phyloP scores from a whole-genome alignment of 2,888 invertebrate genomes.

The Hirtodrosophila alboralis region DNA sequence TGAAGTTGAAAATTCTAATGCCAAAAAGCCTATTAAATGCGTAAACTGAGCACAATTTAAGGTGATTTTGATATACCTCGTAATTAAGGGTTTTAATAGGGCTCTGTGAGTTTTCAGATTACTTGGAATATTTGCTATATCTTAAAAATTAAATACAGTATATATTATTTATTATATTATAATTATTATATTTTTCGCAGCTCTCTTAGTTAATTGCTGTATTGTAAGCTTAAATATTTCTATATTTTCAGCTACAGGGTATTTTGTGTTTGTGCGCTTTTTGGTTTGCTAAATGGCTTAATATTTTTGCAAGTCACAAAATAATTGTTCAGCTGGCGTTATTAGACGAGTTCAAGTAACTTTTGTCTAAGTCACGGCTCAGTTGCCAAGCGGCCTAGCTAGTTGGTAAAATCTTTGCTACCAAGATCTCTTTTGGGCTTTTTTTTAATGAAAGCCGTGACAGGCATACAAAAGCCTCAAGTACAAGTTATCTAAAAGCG shows the following conservation, averaged over 20 bases:
- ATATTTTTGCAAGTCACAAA: slow-evolving; percentile 55
- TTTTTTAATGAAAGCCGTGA: slow-evolving; percentile 21
- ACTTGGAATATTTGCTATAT: too few relatives aligned
- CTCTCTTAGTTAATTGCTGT: neutral
- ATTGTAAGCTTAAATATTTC: neutral
- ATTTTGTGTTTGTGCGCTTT: neutral
- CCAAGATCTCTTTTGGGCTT: slow-evolving; percentile 14
- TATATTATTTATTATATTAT: too few relatives aligned
- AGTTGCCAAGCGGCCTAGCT: slow-evolving; percentile 55
- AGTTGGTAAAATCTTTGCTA: slow-evolving; percentile 8
- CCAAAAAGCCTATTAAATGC: slow-evolving; percentile 58
- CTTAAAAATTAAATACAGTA: too few relatives aligned
- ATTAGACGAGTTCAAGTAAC: slow-evolving; percentile 65
- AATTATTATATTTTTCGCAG: too few relatives aligned
- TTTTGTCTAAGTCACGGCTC: slow-evolving; percentile 71
- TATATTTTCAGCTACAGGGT: slow-evolving; percentile 12
- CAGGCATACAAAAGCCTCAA: slow-evolving; percentile 61
- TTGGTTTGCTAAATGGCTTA: neutral
- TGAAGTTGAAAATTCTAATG: slow-evolving; percentile 44
- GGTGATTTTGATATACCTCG: neutral
- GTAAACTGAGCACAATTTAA: slow-evolving; percentile 28
- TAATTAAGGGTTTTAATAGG: neutral
- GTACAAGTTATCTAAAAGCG: slow-evolving; percentile 49
- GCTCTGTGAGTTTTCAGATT: neutral
- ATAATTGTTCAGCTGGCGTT: slow-evolving; percentile 54